phyloP scores from a whole-genome alignment of 2,888 invertebrate genomes.

The Nomada goodeniana region DNA sequence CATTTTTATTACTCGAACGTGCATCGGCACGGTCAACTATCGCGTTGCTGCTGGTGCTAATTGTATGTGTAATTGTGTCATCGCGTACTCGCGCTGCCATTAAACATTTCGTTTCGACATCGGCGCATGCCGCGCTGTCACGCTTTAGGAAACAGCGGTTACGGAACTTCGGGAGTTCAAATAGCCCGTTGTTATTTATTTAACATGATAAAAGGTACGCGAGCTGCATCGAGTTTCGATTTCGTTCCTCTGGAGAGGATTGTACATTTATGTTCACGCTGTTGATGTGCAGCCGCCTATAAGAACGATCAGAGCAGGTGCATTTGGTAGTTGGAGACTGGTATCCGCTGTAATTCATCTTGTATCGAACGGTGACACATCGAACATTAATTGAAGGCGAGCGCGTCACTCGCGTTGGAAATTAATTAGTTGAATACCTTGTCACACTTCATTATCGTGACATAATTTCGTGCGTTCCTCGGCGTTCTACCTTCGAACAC shows the following conservation, averaged over 20 bases:
- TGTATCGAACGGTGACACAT: constrained; percentile 3
- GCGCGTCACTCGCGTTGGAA: constrained; percentile 23
- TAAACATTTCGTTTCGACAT: constrained; percentile 56
- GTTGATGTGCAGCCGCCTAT: neutral
- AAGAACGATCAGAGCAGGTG: neutral
- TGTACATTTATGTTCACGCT: neutral
- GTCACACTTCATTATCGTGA: constrained; percentile 50
- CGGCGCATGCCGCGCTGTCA: constrained; percentile 43
- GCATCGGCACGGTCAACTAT: constrained; percentile 19
- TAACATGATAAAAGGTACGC: neutral
- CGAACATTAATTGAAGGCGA: constrained; percentile 21
- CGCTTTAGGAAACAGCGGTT: constrained; percentile 54
- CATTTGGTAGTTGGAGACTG: too few species aligned
- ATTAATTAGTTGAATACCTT: constrained; percentile 50
- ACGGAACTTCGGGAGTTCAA: constrained; percentile 17
- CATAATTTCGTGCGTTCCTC: constrained; percentile 33
- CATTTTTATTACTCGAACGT: constrained; percentile 32
- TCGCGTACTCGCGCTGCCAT: constrained; percentile 38
- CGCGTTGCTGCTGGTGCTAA: constrained; percentile 31
- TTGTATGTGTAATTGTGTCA: constrained; percentile 55
- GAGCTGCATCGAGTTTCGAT: neutral
- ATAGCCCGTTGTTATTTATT: constrained; percentile 3
- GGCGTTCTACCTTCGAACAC: constrained; percentile 18
- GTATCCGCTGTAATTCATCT: neutral
- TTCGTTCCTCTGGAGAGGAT: neutral